A percentile compares a stretch with the other conserved stretches of the same genome.
Conservation (phyloP, 1,140 invertebrate species). For the Drosophila seguyi region DNA sequence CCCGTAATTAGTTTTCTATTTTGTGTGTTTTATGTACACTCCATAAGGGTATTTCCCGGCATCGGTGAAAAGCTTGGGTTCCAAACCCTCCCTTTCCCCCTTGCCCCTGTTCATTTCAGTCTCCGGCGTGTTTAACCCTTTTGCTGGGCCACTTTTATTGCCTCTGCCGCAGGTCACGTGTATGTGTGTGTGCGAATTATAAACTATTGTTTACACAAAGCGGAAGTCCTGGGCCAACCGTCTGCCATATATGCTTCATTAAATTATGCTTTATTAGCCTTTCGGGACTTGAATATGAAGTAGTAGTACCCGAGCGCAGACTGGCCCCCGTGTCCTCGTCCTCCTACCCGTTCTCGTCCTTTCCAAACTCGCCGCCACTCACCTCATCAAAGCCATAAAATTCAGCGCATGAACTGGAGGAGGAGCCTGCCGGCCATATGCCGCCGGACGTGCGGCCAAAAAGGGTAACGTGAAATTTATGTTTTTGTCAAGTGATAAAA, state of each 20-base stretch:
- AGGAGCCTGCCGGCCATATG: not conserved
- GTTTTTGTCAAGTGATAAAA: slow-evolving; percentile 83
- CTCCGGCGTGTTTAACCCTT: slow-evolving; percentile 58
- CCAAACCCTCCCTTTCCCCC: not conserved
- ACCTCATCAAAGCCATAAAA: slow-evolving; percentile 54
- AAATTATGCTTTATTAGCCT: slow-evolving; percentile 83
- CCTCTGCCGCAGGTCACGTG: slow-evolving; percentile 25
- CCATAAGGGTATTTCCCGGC: slow-evolving; percentile 9
- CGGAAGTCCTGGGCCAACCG: slow-evolving; percentile 77
- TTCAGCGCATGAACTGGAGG: slow-evolving; percentile 33
- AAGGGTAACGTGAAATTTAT: slow-evolving; percentile 74
- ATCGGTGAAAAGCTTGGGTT: slow-evolving; percentile 6
- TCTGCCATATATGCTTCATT: slow-evolving; percentile 78
- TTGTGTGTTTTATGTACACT: not conserved
- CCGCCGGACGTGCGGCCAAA: slow-evolving; percentile 5
- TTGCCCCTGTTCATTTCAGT: slow-evolving; percentile 53
- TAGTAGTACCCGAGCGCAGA: slow-evolving; percentile 44
- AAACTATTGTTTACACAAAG: slow-evolving; percentile 83
- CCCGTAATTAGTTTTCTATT: slow-evolving; percentile 1
- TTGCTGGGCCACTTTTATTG: slow-evolving; percentile 65
- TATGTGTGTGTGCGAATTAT: slow-evolving; percentile 65
- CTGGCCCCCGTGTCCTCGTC: too few relatives aligned
- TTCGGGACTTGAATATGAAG: slow-evolving; percentile 83
- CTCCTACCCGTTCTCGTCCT: too few relatives aligned
- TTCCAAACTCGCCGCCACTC: slow-evolving; percentile 21